These are phyloP conservation scores for Syngnathus rostellatus DNA, from an alignment of 2,797 vertebrate species.

Conservation along the genomic window DNA sequence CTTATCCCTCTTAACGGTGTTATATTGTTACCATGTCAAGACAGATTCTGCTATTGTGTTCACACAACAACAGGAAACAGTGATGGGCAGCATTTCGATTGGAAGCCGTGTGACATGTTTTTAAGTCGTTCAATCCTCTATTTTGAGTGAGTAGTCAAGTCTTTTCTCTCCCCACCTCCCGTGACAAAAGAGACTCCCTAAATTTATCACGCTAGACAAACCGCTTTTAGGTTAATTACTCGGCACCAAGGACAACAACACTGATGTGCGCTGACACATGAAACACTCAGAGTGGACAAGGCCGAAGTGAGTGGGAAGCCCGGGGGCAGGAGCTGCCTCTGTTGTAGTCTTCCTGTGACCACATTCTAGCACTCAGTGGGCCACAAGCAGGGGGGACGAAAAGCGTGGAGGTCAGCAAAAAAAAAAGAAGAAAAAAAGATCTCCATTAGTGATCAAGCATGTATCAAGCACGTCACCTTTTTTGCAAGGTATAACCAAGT, in stretches of 20 bases:
- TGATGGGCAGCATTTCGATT: constrained; percentile 46
- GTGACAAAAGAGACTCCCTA: constrained; percentile 53
- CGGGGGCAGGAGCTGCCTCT: constrained; percentile 37
- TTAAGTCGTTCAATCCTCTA: constrained; percentile 40
- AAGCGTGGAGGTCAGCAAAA: constrained; percentile 11
- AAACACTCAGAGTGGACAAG: constrained; percentile 55
- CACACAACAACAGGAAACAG: constrained; percentile 56
- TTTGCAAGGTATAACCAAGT: not conserved
- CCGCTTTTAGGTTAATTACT: constrained; percentile 66
- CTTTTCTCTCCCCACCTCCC: constrained; percentile 30
- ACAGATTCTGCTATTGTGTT: constrained; percentile 62
- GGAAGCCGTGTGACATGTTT: constrained; percentile 52
- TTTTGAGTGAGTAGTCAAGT: constrained; percentile 38
- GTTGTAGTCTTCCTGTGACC: constrained; percentile 36
- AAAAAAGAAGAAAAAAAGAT: constrained; percentile 24
- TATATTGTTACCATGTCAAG: constrained; percentile 62
- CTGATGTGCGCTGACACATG: constrained; percentile 60
- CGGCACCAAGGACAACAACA: constrained; percentile 53
- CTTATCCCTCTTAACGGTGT: constrained; percentile 57
- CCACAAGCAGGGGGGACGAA: constrained; percentile 31
- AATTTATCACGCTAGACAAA: constrained; percentile 62
- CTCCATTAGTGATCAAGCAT: not conserved
- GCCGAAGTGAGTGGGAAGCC: constrained; percentile 35
- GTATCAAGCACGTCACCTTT: not conserved
- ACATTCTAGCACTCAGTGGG: constrained; percentile 37